Conservation (phyloP, 2,888 invertebrate genomes). For the Nemapogon koenigi region DNA sequence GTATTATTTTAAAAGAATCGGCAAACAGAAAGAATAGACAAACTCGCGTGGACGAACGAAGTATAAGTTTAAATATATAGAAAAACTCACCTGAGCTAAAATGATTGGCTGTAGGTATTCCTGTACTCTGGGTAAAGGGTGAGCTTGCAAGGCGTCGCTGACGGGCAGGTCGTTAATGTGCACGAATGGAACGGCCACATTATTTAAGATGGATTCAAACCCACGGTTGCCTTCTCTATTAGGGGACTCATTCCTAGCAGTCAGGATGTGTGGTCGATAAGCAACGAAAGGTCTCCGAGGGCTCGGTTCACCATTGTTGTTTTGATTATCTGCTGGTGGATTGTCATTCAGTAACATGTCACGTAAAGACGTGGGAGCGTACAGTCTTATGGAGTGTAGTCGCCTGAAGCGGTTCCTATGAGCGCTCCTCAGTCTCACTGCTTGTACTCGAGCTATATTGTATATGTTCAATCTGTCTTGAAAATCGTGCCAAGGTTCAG, state of each 20-base stretch:
- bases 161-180: constrained; percentile 68
- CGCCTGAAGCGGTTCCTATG: constrained; percentile 44
- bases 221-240: constrained; percentile 26
- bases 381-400: constrained; percentile 46
- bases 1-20: too few relatives aligned
- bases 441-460: constrained; percentile 48
- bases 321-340: constrained; percentile 1
- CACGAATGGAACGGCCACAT: constrained; percentile 58
- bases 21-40: too few relatives aligned
- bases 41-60: too few relatives aligned
- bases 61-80: neutral
- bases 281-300: constrained; percentile 25
- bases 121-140: constrained; percentile 38
- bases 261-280: constrained; percentile 30
- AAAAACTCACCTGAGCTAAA: constrained; percentile 43
- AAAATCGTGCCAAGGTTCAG: constrained; percentile 21
- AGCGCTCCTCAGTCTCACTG: constrained; percentile 42
- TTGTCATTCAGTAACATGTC: neutral
- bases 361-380: constrained; percentile 42
- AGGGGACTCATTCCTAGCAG: constrained; percentile 25
- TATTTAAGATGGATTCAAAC: constrained; percentile 37
- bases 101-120: constrained; percentile 56
- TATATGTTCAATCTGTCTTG: constrained; percentile 46
- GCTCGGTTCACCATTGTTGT: constrained; percentile 17
- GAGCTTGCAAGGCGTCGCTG: constrained; percentile 26